These are phyloP conservation scores for Mythimna pallens DNA, from an alignment of 2,888 invertebrate species.

Conservation along the genomic window DNA sequence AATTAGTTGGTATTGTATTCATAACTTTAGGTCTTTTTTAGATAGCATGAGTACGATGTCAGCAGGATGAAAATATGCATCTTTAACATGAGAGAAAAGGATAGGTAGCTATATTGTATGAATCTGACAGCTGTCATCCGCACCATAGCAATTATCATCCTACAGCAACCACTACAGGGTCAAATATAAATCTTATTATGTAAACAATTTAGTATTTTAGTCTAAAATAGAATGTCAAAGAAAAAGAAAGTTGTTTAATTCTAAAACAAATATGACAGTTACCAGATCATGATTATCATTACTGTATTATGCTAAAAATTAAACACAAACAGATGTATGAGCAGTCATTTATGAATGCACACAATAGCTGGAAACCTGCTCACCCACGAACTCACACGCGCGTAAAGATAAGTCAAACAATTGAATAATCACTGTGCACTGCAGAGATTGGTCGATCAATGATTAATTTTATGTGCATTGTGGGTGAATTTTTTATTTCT, in stretches of 20 bases:
- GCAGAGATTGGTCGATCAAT: slow-evolving; percentile 1
- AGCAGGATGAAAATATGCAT: too few relatives aligned
- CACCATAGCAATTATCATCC: too few relatives aligned
- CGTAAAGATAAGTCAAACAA: slow-evolving; percentile 46
- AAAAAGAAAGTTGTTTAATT: neutral
- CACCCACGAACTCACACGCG: slow-evolving; percentile 16
- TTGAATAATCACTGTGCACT: slow-evolving; percentile 4
- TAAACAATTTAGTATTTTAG: neutral
- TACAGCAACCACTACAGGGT: too few relatives aligned
- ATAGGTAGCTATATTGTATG: too few relatives aligned
- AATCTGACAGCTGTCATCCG: too few relatives aligned
- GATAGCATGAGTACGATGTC: too few relatives aligned
- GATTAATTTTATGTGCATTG: neutral
- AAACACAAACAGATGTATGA: neutral
- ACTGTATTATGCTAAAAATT: neutral
- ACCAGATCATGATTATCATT: neutral
- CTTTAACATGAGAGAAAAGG: too few relatives aligned
- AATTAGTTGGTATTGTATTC: too few relatives aligned
- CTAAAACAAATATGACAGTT: neutral
- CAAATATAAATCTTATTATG: too few relatives aligned
- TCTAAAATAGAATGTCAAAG: neutral
- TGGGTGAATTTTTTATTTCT: too few relatives aligned
- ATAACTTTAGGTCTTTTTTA: too few relatives aligned
- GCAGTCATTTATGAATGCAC: neutral
- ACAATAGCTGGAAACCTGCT: slow-evolving; percentile 16